Percentiles rank a stretch among this genome's conserved stretches.
Conservation (phyloP, 2,888 invertebrate species). For the Xestia rhomboidea region DNA sequence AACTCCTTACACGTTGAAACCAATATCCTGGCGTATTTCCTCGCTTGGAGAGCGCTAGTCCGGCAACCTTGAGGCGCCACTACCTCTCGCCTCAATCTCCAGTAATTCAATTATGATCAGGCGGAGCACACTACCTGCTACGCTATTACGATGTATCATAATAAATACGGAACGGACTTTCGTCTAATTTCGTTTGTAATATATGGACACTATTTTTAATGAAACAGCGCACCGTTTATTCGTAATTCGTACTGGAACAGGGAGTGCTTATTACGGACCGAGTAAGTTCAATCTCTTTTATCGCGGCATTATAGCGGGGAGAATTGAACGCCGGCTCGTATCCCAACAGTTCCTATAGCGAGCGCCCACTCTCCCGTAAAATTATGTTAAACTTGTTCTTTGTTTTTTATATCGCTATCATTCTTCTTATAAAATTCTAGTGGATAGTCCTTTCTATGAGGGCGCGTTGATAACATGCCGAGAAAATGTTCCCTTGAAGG, state of each 20-base stretch:
- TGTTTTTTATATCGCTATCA: conserved; percentile 80
- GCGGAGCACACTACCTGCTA: conserved; percentile 1
- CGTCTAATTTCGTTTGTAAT: conserved; percentile 64
- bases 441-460: conserved; percentile 69
- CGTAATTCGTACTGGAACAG: conserved; percentile 75
- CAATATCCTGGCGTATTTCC: conserved; percentile 79
- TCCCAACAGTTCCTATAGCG: conserved; percentile 78
- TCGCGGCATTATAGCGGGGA: conserved; percentile 84
- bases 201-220: conserved; percentile 72
- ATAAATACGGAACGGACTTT: conserved; percentile 29
- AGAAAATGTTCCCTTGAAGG: conserved; percentile 46
- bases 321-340: conserved; percentile 84
- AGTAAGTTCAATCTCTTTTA: conserved; percentile 89
- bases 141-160: conserved; percentile 6
- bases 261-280: conserved; percentile 85
- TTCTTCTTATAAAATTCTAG: conserved; percentile 75
- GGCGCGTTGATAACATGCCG: conserved; percentile 65
- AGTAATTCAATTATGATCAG: conserved; percentile 47
- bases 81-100: conserved; percentile 23
- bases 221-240: conserved; percentile 75
- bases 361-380: conserved; percentile 85
- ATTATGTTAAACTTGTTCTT: conserved; percentile 87
- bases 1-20: conserved; percentile 77
- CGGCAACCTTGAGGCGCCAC: conserved; percentile 49
- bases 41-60: conserved; percentile 65